phyloP scores from a whole-genome alignment of 1,140 invertebrate species.

The Ips typographus region DNA sequence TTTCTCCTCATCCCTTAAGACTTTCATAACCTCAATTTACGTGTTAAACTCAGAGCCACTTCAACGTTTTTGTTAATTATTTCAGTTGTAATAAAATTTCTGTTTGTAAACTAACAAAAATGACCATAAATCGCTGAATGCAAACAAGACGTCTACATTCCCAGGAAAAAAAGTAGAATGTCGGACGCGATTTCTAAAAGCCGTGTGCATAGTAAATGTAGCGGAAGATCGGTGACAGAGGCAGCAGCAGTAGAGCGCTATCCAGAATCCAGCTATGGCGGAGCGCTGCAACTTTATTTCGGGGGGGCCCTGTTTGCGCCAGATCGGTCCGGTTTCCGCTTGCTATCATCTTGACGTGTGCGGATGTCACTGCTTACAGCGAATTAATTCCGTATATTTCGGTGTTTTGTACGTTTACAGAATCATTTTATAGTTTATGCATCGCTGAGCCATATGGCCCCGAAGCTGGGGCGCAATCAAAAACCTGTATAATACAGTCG shows the following conservation, averaged over 20 bases:
- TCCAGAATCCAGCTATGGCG: neutral
- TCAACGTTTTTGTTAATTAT: neutral
- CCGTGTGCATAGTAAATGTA: constrained; percentile 30
- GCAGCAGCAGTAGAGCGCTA: constrained; percentile 6
- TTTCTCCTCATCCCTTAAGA: no score
- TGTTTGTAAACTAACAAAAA: neutral
- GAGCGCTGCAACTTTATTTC: constrained; percentile 26
- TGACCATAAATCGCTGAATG: neutral
- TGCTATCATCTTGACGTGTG: constrained; percentile 33
- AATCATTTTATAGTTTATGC: constrained; percentile 35
- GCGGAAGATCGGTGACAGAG: constrained; percentile 31
- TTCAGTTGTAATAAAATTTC: neutral
- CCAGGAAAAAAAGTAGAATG: constrained; percentile 3
- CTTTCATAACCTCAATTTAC: no score
- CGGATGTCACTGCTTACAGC: constrained; percentile 32
- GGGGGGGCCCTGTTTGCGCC: constrained; percentile 23
- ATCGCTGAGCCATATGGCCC: constrained; percentile 3
- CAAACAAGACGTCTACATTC: constrained; percentile 1
- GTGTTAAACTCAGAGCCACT: neutral
- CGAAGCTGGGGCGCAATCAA: neutral
- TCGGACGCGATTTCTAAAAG: constrained; percentile 23
- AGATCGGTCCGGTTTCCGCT: constrained; percentile 32
- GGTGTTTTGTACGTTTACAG: constrained; percentile 35
- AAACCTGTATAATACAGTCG: neutral
- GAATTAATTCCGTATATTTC: constrained; percentile 36